Base-by-base conservation (phyloP, 2,797 vertebrate species). In the Manis javanica region DNA sequence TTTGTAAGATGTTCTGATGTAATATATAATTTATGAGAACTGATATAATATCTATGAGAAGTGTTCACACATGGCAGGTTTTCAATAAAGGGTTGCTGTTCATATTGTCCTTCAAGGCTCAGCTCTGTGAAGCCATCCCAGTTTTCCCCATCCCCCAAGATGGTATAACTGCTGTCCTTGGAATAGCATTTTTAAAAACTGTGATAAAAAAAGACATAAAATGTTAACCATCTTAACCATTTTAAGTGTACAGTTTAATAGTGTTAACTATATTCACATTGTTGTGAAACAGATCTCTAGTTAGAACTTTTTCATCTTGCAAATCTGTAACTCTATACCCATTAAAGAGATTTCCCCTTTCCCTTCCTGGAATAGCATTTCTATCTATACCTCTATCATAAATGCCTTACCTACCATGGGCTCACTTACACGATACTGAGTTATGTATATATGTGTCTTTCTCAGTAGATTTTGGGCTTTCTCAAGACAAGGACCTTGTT, bases 1-100 rank as follows among this genome's bases (percentile, higher is more conserved):
- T 94, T 85, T 84, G 74, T 77, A 88, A 87, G 61, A 68, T 57
- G 12, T 68, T 74, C 51, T 93, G 51, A 83, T 59, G n/a, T 23
- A 37, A 69, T 39, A 64, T 21, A 5, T 78, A 69, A 68, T 49
- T 78, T 57, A 57, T 72, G 24, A 72, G 49, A 64, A 31, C 14
- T 72, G 82, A 57, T 82, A 19, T 18, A 39, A 34, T n/a, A 39
- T 69, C 26, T 57, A 39, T 7, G 26, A 90, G 16, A 93, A 68
- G 16, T 59, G 63, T 42, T 31, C 29, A 29, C 26, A 82, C 26
- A 6, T 19, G 24, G 49, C 49, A 49, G 31, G 34, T 29, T 46
- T 24, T 93, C 74, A 34, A 0, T 31, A 26, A 64, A 77, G n/a
- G 18, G 49, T 29, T 78, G 72, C n/a, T 81, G 93, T 91, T 77